These are phyloP conservation scores for Philaethria dido DNA, from an alignment of 2,888 invertebrate species.

Conservation along the genomic window DNA sequence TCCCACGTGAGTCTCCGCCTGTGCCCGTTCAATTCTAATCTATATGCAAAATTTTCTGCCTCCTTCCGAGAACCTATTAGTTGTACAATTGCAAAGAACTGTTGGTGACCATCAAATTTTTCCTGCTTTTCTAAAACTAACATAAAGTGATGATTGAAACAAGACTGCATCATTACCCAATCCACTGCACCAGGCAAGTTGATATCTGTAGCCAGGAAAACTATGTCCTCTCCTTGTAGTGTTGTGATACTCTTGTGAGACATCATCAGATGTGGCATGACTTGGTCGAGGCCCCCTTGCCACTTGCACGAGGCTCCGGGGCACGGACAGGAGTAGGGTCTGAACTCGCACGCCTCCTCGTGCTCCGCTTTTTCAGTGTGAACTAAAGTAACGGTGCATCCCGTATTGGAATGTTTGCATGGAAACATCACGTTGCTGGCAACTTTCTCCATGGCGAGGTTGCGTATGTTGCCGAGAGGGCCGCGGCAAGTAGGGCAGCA, in stretches of 20 bases:
- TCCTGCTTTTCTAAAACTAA: constrained; percentile 99
- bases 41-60: constrained; percentile 99
- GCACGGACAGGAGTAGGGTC: constrained; percentile 99
- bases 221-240: constrained; percentile 99
- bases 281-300: constrained; percentile 98
- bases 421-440: constrained; percentile 99
- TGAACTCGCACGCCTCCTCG: constrained; percentile 98
- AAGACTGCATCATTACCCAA: constrained; percentile 99
- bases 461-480: constrained; percentile 97
- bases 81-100: constrained; percentile 99
- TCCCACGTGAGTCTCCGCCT: constrained; percentile 98
- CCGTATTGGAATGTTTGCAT: constrained; percentile 98
- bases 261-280: constrained; percentile 99
- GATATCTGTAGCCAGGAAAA: constrained; percentile 99
- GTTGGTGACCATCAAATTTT: constrained; percentile 97
- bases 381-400: constrained; percentile 95
- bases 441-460: constrained; percentile 99
- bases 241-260: constrained; percentile 99
- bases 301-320: constrained; percentile 99
- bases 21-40: constrained; percentile 98
- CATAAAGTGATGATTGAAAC: constrained; percentile 99
- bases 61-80: constrained; percentile 99
- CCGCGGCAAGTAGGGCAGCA: constrained; percentile 99
- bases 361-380: constrained; percentile 99
- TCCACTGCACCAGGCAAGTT: constrained; percentile 99